Conservation (phyloP, 2,888 invertebrate genomes). For the Metacarcinus magister region DNA sequence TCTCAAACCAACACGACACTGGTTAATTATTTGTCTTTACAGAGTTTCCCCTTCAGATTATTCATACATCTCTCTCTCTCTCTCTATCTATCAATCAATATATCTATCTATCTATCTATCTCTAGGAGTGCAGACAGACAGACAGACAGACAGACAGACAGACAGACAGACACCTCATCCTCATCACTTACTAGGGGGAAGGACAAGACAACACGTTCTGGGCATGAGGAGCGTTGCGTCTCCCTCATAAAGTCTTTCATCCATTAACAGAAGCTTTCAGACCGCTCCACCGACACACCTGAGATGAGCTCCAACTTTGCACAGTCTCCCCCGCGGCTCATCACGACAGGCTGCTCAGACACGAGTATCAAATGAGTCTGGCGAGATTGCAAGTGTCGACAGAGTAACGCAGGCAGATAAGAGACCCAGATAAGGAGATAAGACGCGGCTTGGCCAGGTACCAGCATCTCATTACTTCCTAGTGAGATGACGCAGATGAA, state of each 20-base stretch:
- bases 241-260: conserved; percentile 28
- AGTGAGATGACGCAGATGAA: background rate
- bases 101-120: background rate
- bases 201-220: background rate
- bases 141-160: background rate
- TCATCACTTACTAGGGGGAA: background rate
- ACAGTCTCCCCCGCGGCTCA: conserved; percentile 20
- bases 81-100: background rate
- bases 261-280: conserved; percentile 36
- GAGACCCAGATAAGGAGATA: conserved; percentile 22
- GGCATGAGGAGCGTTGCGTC: background rate
- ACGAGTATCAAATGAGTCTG: conserved; percentile 17
- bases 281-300: background rate
- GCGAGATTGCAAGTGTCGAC: conserved; percentile 36
- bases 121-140: background rate
- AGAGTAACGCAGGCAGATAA: background rate
- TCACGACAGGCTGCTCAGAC: conserved; percentile 4
- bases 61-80: background rate
- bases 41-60: background rate
- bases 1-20: background rate
- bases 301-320: background rate
- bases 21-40: background rate
- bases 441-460: conserved; percentile 16
- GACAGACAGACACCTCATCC: background rate
- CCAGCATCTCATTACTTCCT: background rate